These are phyloP conservation scores for Lethenteron reissneri DNA, from an alignment of 2,113 vertebrate genomes.

Conservation along the genomic window DNA sequence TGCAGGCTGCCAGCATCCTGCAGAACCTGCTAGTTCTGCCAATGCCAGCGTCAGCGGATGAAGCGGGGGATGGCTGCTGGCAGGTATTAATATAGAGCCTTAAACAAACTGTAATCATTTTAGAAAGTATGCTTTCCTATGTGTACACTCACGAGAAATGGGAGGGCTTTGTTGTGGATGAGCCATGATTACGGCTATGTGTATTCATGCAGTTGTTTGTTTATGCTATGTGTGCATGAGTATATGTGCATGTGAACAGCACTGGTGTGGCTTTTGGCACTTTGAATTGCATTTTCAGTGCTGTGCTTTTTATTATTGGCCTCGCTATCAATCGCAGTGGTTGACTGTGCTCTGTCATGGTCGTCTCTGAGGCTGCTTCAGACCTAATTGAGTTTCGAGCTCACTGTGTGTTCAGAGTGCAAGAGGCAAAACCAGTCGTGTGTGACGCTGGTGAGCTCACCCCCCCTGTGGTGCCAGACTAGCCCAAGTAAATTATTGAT, in stretches of 20 bases:
- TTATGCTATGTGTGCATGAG: background rate
- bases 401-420: no score
- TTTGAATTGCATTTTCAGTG: no score
- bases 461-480: no score
- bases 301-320: no score
- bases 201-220: background rate
- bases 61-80: slow-evolving; percentile 45
- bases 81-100: slow-evolving; percentile 28
- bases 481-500: no score
- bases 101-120: no score
- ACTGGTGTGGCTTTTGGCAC: background rate
- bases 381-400: no score
- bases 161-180: background rate
- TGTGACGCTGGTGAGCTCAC: no score
- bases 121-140: background rate
- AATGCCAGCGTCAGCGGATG: slow-evolving; percentile 39
- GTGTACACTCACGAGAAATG: background rate
- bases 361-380: no score
- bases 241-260: background rate
- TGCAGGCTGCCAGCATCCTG: slow-evolving; percentile 75
- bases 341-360: no score
- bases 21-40: slow-evolving; percentile 86
- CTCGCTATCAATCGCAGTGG: no score
- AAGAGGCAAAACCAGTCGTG: no score
- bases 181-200: background rate